Evolutionary conservation across 1,140 invertebrate species (phyloP).

Genomic region (Aethina tumida): DNA sequence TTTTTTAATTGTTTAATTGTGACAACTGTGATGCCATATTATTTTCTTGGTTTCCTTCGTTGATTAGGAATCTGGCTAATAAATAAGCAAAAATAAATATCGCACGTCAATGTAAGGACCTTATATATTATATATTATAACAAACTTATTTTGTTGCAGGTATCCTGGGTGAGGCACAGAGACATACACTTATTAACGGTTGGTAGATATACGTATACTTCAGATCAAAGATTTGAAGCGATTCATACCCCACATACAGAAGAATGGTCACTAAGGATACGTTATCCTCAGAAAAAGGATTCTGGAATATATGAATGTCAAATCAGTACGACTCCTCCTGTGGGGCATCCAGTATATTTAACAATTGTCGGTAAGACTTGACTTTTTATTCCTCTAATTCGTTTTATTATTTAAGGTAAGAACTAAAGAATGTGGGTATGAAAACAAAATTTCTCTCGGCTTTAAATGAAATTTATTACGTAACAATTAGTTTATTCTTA

Average conservation of each 20-base stretch:
- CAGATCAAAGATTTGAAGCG: slow-evolving; percentile 71
- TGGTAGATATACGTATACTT: slow-evolving; percentile 76
- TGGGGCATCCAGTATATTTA: slow-evolving; percentile 64
- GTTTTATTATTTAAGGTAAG: too few species aligned
- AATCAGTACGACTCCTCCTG: slow-evolving; percentile 75
- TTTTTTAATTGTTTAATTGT: too few species aligned
- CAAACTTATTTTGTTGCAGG: too few species aligned
- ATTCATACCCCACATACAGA: slow-evolving; percentile 65
- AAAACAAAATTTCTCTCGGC: too few species aligned
- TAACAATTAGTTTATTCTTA: too few species aligned
- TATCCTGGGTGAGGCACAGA: slow-evolving; percentile 80
- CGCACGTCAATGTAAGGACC: too few species aligned
- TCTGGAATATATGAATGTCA: slow-evolving; percentile 80
- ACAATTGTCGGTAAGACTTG: slow-evolving; percentile 69
- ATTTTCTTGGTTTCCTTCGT: too few species aligned
- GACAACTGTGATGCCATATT: too few species aligned
- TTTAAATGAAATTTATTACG: too few species aligned
- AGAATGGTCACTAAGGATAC: slow-evolving; percentile 66
- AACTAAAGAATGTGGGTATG: too few species aligned
- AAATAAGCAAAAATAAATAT: slow-evolving; percentile 6
- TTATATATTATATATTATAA: too few species aligned
- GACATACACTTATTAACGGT: slow-evolving; percentile 80
- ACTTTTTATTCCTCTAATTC: neutral
- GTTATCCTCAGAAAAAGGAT: slow-evolving; percentile 66
- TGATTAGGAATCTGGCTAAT: too few species aligned